Evolutionary conservation across 2,113 vertebrate species (phyloP).

Genomic region (Caloenas nicobarica): DNA sequence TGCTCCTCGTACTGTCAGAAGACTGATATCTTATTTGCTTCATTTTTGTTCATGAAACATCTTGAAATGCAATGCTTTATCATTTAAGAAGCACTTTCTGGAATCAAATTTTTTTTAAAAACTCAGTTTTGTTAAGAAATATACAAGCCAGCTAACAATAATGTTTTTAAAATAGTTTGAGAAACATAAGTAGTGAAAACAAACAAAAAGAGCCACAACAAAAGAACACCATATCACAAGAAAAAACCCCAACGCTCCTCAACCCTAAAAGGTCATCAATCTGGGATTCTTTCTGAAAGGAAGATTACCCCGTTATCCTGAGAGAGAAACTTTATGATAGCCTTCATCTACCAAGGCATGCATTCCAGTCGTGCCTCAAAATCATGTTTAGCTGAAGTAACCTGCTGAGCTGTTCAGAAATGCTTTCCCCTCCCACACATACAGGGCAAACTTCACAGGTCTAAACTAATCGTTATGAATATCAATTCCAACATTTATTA

Average conservation of each 20-base stretch:
- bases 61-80: background rate
- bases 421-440: background rate
- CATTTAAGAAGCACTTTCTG: background rate
- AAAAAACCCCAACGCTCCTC: accelerated
- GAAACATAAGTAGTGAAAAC: background rate
- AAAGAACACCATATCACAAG: background rate
- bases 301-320: background rate
- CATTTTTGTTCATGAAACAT: background rate
- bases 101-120: background rate
- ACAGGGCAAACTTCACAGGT: accelerated
- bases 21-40: background rate
- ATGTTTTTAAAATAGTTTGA: too few species aligned
- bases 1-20: background rate
- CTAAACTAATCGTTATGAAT: background rate
- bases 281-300: background rate
- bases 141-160: background rate
- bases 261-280: background rate
- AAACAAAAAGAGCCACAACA: background rate
- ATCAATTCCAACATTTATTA: background rate
- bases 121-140: background rate
- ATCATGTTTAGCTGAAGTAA: accelerated
- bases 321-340: background rate
- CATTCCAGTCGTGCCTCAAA: background rate
- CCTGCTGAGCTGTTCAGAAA: background rate
- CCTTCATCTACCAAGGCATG: background rate